These are phyloP conservation scores for Heliconius sara DNA, from an alignment of 2,888 invertebrate genomes.

Conservation along the genomic window DNA sequence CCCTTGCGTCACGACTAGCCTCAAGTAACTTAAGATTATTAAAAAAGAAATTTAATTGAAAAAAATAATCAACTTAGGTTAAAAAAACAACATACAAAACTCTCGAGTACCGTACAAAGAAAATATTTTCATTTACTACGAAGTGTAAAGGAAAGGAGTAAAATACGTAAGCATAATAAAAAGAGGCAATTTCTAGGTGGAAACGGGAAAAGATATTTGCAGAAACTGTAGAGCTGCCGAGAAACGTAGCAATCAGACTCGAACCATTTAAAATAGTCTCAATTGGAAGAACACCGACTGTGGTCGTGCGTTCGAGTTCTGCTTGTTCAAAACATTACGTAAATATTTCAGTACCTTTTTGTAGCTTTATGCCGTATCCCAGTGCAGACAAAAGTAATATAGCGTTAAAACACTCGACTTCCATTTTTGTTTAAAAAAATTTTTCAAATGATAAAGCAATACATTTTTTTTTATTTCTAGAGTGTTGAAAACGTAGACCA, in stretches of 20 bases:
- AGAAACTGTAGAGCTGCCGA: background rate
- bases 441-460: too few relatives aligned
- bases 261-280: background rate
- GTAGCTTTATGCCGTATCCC: too few relatives aligned
- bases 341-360: too few relatives aligned
- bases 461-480: too few relatives aligned
- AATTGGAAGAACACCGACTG: background rate
- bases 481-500: background rate
- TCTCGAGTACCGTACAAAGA: conserved; percentile 21
- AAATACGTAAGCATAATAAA: conserved; percentile 29
- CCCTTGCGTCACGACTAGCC: too few relatives aligned
- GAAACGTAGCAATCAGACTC: background rate
- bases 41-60: background rate
- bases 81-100: conserved; percentile 18
- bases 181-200: conserved; percentile 22
- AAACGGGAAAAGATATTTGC: background rate
- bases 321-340: background rate
- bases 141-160: conserved; percentile 17
- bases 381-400: too few relatives aligned
- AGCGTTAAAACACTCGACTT: too few relatives aligned
- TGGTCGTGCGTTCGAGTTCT: background rate
- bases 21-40: background rate
- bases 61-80: background rate
- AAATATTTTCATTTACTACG: conserved; percentile 28
- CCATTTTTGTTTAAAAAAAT: too few relatives aligned